Evolutionary conservation across 37 sponge, comb jelly and placozoan species (phyloP).

Genomic region (Oscarella lobularis): DNA sequence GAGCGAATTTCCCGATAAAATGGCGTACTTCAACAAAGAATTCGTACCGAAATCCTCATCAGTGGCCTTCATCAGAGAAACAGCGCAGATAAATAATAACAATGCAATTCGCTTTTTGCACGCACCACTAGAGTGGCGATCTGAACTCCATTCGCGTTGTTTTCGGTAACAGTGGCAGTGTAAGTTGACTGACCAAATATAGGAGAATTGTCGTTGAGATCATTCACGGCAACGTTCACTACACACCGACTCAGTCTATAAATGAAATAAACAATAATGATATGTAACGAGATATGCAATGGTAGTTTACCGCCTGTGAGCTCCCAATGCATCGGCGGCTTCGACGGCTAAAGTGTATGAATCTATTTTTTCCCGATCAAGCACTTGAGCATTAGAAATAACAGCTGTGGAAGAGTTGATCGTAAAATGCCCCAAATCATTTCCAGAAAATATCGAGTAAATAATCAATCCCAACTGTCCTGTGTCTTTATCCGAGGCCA

Average conservation of each 20-base stretch:
- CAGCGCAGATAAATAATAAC: neutral
- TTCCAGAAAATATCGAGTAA: slow-evolving; percentile 28
- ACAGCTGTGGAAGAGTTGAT: slow-evolving; percentile 27
- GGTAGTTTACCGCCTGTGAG: neutral
- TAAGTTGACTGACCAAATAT: neutral
- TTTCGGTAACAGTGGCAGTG: slow-evolving; percentile 22
- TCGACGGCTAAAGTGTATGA: slow-evolving; percentile 12
- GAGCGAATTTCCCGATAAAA: neutral
- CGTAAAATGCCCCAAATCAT: slow-evolving; percentile 11
- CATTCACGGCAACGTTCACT: slow-evolving; percentile 10
- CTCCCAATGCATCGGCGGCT: slow-evolving; percentile 20
- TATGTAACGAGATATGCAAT: too few species aligned
- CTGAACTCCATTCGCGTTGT: neutral
- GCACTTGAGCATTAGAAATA: slow-evolving; percentile 6
- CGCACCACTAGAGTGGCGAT: neutral
- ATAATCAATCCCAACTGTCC: slow-evolving; percentile 22
- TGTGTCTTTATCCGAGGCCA: slow-evolving; percentile 37
- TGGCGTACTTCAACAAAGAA: neutral
- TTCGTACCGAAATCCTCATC: neutral
- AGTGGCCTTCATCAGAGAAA: neutral
- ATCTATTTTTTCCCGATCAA: slow-evolving; percentile 15
- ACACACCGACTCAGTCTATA: neutral
- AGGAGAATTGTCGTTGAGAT: slow-evolving; percentile 12
- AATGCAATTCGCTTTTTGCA: neutral
- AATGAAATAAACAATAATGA: too few species aligned